Base-by-base conservation (phyloP, 2,888 invertebrate genomes). In the Oscheius onirici region DNA sequence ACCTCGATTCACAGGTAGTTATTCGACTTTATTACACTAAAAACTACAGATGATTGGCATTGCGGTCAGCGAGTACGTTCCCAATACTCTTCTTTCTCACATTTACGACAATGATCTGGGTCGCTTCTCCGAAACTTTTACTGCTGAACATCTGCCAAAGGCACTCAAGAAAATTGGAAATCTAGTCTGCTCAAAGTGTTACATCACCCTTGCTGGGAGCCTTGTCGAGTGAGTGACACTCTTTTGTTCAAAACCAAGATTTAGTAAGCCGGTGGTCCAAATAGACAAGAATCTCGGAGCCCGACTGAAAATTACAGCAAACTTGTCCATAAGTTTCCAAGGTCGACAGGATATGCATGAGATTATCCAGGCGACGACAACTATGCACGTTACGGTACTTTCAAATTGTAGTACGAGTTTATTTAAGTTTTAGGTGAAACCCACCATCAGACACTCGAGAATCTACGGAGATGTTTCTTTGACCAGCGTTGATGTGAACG, bases 401-500 rank as follows among this genome's bases (percentile, higher is more conserved):
- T n/a, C n/a, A n/a, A n/a, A n/a, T n/a, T n/a, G n/a, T n/a, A 43
- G 74, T 52, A 57, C 17, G 20, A 66, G 51, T 15, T 55, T 43
- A 2, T 54, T 17, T 43, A n/a, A 26, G 24, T 54, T 80, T 54
- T 71, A 85, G 85, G 65, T 86, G 65, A 84, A 84, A 57, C 86
- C 86, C 13, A 76, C 82, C 5, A 80, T 86, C 46, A 71, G 86
- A 8, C 82, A 85, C 69, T 82, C 82, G 15, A 78, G 83, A 46
- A 66, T 86, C 24, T 84, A 82, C 72, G 85, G 85, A 51, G 86
- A 86, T 67, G 83, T 86, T 8, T 79, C 84, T 15, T 60, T 86
- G 63, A 84, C 85, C 10, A 84, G 81, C 52, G 84, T 86, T n/a
- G 86, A 86, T 72, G 81, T 86, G 75, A 85, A 86, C 69, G 81